Evolutionary conservation across 2,797 vertebrate species (phyloP).

Genomic region (Cryptoprocta ferox): DNA sequence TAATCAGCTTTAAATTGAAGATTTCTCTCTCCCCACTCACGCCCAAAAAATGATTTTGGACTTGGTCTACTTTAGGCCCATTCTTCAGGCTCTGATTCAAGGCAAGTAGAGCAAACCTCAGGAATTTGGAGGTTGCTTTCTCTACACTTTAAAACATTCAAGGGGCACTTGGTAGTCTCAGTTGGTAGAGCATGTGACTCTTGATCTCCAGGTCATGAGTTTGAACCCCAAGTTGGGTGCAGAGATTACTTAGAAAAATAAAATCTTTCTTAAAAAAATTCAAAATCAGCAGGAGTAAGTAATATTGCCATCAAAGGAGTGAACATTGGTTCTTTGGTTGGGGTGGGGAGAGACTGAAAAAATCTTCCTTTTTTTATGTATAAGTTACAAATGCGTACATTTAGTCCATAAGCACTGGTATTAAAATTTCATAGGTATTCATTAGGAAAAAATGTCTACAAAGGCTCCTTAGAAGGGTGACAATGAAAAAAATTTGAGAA

Average conservation of each 20-base stretch:
- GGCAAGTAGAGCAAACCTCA: background rate
- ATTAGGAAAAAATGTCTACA: background rate
- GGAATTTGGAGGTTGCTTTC: background rate
- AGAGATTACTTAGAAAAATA: background rate
- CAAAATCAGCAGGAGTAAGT: background rate
- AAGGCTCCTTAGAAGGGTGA: background rate
- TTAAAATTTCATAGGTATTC: background rate
- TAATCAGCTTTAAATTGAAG: background rate
- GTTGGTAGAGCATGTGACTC: background rate
- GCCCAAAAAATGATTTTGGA: background rate
- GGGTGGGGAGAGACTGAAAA: background rate
- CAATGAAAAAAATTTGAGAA: background rate
- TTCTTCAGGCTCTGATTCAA: slow-evolving; percentile 3
- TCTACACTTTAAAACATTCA: background rate
- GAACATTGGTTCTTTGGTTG: background rate
- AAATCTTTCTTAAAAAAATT: background rate
- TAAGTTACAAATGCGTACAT: background rate
- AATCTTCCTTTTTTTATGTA: background rate
- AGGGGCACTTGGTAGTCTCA: background rate
- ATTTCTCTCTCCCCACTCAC: background rate
- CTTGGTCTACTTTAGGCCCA: background rate
- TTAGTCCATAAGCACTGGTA: background rate
- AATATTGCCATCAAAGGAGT: background rate
- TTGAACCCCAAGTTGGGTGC: background rate
- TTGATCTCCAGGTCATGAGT: background rate